phyloP scores from a whole-genome alignment of 2,888 invertebrate species.

The Nasonia oneida region DNA sequence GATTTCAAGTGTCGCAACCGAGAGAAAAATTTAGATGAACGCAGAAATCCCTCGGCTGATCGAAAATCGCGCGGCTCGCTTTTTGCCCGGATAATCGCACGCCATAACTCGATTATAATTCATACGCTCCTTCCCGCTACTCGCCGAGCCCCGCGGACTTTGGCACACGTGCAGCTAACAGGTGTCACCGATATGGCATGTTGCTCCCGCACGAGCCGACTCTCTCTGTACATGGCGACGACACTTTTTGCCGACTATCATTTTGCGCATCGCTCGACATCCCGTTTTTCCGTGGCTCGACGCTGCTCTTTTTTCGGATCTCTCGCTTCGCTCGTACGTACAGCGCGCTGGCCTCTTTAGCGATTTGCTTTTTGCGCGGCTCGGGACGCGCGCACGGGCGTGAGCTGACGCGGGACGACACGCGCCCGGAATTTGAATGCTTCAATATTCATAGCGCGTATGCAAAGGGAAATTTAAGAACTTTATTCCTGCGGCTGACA shows the following conservation, averaged over 20 bases:
- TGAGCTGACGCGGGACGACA: background rate
- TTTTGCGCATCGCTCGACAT: constrained; percentile 42
- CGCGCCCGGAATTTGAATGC: constrained; percentile 58
- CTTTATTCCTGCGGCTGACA: constrained; percentile 26
- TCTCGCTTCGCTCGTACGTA: background rate
- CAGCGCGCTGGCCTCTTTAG: constrained; percentile 7
- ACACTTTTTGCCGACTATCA: constrained; percentile 19
- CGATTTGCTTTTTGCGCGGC: constrained; percentile 39
- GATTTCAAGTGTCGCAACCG: background rate
- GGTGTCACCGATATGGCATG: constrained; percentile 78
- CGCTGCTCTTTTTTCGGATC: background rate
- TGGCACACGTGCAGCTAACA: constrained; percentile 68
- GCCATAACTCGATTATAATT: constrained; percentile 77
- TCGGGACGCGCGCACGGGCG: background rate
- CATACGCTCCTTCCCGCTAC: constrained; percentile 69
- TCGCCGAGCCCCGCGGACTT: constrained; percentile 63
- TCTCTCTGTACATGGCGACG: constrained; percentile 13
- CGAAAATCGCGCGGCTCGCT: constrained; percentile 28
- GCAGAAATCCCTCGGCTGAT: background rate
- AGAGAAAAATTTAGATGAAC: background rate
- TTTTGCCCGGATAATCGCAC: constrained; percentile 42
- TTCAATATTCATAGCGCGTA: constrained; percentile 58
- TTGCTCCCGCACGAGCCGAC: constrained; percentile 68
- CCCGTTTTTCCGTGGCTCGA: background rate
- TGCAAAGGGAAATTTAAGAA: constrained; percentile 44